Conservation (phyloP, 2,113 vertebrate genomes). For the Poeciliopsis prolifica region DNA sequence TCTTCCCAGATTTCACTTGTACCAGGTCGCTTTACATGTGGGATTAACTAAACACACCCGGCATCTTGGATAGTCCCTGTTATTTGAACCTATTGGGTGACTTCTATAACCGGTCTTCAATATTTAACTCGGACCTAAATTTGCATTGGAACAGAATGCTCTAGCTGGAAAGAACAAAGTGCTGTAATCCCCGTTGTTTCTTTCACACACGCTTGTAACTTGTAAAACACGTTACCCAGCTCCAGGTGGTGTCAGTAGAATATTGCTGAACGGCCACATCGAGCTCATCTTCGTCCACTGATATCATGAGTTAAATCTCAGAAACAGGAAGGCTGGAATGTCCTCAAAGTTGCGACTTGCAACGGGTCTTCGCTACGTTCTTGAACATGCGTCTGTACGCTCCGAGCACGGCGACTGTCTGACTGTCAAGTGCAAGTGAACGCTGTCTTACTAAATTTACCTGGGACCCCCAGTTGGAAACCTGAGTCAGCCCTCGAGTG, state of each 20-base stretch:
- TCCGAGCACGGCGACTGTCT: constrained; percentile 41
- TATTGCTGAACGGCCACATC: constrained; percentile 59
- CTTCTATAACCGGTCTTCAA: neutral
- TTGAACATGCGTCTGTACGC: constrained; percentile 29
- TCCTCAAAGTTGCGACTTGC: too few species aligned
- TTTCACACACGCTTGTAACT: neutral
- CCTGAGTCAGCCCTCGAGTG: constrained; percentile 55
- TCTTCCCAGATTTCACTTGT: neutral
- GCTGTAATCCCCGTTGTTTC: too few species aligned
- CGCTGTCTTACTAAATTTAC: constrained; percentile 68
- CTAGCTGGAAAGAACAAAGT: neutral
- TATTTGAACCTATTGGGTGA: neutral
- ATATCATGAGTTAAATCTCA: constrained; percentile 69
- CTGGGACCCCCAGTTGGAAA: constrained; percentile 66
- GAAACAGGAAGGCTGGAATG: constrained; percentile 7
- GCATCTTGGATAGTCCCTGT: neutral
- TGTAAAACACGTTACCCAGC: constrained; percentile 74
- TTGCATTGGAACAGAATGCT: neutral
- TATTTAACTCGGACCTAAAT: neutral
- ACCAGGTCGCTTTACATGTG: constrained; percentile 41
- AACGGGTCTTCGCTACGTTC: neutral
- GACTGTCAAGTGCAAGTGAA: constrained; percentile 42
- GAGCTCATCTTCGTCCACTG: constrained; percentile 68
- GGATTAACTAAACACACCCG: constrained; percentile 25
- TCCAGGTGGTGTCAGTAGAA: constrained; percentile 73